These are phyloP conservation scores for Falco berigora DNA, from an alignment of 2,797 vertebrate genomes.

Conservation along the genomic window DNA sequence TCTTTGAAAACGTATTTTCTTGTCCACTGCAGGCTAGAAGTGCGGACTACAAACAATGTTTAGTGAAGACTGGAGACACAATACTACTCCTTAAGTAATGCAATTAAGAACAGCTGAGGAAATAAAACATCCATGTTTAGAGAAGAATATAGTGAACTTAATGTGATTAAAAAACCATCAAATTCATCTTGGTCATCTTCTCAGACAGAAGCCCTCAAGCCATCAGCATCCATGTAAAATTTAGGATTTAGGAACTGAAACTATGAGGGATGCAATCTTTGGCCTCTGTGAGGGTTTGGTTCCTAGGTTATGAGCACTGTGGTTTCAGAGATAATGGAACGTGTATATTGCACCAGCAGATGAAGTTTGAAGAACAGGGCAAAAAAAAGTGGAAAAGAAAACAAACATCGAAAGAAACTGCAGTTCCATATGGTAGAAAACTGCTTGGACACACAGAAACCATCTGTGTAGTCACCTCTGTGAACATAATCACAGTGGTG, in stretches of 20 bases:
- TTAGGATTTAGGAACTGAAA: neutral
- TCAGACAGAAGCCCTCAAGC: neutral
- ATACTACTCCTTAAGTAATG: neutral
- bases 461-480: accelerated
- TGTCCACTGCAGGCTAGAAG: neutral
- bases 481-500: neutral
- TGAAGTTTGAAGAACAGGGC: neutral
- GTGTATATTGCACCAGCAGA: neutral
- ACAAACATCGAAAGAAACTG: neutral
- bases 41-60: neutral
- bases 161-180: neutral
- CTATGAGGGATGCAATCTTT: accelerated
- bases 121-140: neutral
- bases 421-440: neutral
- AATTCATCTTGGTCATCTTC: neutral
- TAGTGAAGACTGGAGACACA: neutral
- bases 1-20: neutral
- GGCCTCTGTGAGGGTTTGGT: neutral
- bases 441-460: neutral
- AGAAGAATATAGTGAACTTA: neutral
- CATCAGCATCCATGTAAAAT: neutral
- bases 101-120: neutral
- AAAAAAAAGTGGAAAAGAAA: neutral
- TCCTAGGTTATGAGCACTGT: neutral
- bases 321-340: neutral